phyloP scores from a whole-genome alignment of 2,797 vertebrate genomes.

The Poeciliopsis infans region DNA sequence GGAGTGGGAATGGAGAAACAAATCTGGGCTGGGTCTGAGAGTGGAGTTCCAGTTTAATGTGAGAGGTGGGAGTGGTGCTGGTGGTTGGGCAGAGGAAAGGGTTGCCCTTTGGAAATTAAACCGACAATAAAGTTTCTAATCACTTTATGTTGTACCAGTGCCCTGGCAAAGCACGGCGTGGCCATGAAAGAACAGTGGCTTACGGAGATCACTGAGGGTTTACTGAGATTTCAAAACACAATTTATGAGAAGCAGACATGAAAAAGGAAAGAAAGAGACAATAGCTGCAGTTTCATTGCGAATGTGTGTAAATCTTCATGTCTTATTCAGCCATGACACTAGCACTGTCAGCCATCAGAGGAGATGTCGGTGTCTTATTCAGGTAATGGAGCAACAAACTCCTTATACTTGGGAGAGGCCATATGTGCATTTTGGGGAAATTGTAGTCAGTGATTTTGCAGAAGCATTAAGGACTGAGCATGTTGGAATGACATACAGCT shows the following conservation, averaged over 20 bases:
- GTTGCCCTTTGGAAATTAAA: conserved; percentile 30
- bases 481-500: too few species aligned
- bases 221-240: neutral
- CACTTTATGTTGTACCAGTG: conserved; percentile 2
- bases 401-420: too few species aligned
- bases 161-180: neutral
- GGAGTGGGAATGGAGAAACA: conserved; percentile 50
- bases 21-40: conserved; percentile 48
- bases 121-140: conserved; percentile 2
- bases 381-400: too few species aligned
- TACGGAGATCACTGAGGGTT: neutral
- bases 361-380: too few species aligned
- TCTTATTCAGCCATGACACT: too few species aligned
- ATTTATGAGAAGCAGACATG: neutral
- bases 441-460: too few species aligned
- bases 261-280: neutral
- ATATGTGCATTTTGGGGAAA: too few species aligned
- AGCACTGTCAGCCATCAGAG: too few species aligned
- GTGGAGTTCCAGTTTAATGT: conserved; percentile 36
- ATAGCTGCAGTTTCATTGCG: too few species aligned
- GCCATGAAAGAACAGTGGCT: neutral
- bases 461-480: too few species aligned
- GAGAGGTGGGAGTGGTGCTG: conserved; percentile 32
- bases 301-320: too few species aligned
- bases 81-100: conserved; percentile 6